These are phyloP conservation scores for Muscina levida DNA, from an alignment of 2,888 invertebrate genomes.

Conservation along the genomic window DNA sequence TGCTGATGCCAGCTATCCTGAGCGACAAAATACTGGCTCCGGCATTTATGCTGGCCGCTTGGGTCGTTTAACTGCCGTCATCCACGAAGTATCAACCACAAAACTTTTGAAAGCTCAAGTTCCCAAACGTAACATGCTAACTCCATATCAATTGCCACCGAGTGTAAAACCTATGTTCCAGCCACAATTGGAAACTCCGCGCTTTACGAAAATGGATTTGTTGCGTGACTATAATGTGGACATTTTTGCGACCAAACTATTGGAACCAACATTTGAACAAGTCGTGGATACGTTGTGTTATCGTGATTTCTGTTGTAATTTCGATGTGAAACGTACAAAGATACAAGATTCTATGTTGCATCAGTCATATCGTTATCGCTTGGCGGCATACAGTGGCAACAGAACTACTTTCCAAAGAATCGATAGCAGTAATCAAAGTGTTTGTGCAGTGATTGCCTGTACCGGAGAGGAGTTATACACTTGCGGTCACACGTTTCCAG, in stretches of 20 bases:
- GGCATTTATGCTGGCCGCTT: constrained; percentile 82
- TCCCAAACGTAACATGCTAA: constrained; percentile 68
- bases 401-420: constrained; percentile 75
- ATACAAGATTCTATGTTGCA: constrained; percentile 55
- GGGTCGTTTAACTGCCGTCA: constrained; percentile 73
- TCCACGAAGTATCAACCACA: constrained; percentile 68
- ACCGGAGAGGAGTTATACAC: constrained; percentile 74
- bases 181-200: constrained; percentile 66
- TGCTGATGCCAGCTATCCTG: constrained; percentile 82
- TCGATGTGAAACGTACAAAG: constrained; percentile 62
- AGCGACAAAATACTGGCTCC: constrained; percentile 81
- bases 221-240: constrained; percentile 74
- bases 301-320: constrained; percentile 77
- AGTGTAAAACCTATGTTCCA: constrained; percentile 64
- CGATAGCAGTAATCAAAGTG: constrained; percentile 79
- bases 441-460: constrained; percentile 81
- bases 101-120: constrained; percentile 72
- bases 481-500: constrained; percentile 78
- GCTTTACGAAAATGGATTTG: constrained; percentile 69
- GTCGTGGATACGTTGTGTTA: constrained; percentile 57
- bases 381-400: constrained; percentile 72
- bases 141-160: constrained; percentile 57
- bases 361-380: constrained; percentile 74
- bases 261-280: constrained; percentile 64
- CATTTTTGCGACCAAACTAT: constrained; percentile 69